A percentile compares a stretch with the other conserved stretches of the same genome.
These are phyloP conservation scores for Triplophysa tibetana DNA, from an alignment of 2,113 vertebrate genomes.

Conservation along the genomic window DNA sequence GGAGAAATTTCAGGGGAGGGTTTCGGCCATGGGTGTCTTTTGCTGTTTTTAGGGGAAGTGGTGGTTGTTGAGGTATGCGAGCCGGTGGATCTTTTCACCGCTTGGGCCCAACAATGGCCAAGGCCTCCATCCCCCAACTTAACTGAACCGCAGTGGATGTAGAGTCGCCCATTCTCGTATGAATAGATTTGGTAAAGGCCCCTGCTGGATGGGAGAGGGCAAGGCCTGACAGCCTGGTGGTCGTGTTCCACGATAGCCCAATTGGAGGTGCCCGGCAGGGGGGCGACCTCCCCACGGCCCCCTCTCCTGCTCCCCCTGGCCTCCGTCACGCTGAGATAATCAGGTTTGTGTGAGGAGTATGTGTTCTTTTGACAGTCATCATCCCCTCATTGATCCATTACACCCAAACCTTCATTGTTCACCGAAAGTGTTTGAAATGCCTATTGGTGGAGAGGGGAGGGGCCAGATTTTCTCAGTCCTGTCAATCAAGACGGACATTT, in stretches of 20 bases:
- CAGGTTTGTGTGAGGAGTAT: constrained; percentile 99
- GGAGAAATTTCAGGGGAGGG: constrained; percentile 17
- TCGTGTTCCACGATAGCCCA: constrained; percentile 80
- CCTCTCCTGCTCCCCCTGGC: constrained; percentile 70
- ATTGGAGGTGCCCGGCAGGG: constrained; percentile 79
- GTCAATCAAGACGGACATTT: constrained; percentile 99
- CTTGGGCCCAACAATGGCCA: constrained; percentile 40
- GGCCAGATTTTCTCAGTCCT: constrained; percentile 80
- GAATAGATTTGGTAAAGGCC: constrained; percentile 94
- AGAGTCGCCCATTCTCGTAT: constrained; percentile 63
- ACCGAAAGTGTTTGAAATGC: constrained; percentile 94
- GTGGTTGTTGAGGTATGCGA: constrained; percentile 19
- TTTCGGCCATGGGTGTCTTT: constrained; percentile 25
- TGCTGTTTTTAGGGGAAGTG: constrained; percentile 36
- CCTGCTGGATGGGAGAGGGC: constrained; percentile 82
- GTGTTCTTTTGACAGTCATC: constrained; percentile 98
- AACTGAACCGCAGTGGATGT: constrained; percentile 12
- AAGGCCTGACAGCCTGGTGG: constrained; percentile 77
- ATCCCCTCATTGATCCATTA: constrained; percentile 99
- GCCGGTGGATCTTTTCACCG: constrained; percentile 13
- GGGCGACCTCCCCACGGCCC: constrained; percentile 73
- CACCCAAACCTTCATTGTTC: constrained; percentile 93
- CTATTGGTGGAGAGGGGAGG: constrained; percentile 86
- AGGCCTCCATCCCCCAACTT: constrained; percentile 27
- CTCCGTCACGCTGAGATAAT: constrained; percentile 98